Percentiles rank a stretch among this genome's conserved stretches.
Conservation (phyloP, 2,797 vertebrate genomes). For the Schizothorax lantsangensis region DNA sequence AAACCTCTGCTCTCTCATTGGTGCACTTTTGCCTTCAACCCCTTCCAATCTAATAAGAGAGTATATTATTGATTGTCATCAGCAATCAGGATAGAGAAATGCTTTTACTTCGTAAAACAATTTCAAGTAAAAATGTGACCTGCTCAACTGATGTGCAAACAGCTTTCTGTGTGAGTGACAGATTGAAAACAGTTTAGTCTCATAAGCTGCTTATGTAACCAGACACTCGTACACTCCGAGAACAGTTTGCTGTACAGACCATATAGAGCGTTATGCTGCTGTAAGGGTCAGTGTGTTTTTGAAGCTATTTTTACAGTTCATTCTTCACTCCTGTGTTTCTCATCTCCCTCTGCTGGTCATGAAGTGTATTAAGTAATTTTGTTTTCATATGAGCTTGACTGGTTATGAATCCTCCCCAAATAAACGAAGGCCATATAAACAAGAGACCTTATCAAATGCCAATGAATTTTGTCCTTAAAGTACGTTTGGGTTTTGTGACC, state of each 20-base stretch:
- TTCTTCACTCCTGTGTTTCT: neutral
- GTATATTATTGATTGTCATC: conserved; percentile 48
- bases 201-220: conserved; percentile 36
- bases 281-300: conserved; percentile 16
- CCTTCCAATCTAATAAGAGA: conserved; percentile 66
- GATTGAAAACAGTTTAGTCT: conserved; percentile 24
- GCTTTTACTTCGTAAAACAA: neutral
- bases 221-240: neutral
- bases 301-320: conserved; percentile 15
- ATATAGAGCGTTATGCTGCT: conserved; percentile 1
- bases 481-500: neutral
- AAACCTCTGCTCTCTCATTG: conserved; percentile 49
- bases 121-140: neutral
- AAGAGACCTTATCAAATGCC: neutral
- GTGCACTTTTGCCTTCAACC: neutral
- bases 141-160: neutral
- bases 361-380: neutral
- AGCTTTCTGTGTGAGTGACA: neutral
- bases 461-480: neutral
- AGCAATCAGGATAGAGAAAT: neutral
- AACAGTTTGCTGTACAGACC: conserved; percentile 8
- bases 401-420: neutral
- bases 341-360: conserved; percentile 68
- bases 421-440: neutral
- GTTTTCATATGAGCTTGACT: conserved; percentile 8